Evolutionary conservation across 2,888 invertebrate genomes (phyloP), one percentile per base, ranked within the genome.

Genomic region (Pristionchus exspectatus): DNA sequence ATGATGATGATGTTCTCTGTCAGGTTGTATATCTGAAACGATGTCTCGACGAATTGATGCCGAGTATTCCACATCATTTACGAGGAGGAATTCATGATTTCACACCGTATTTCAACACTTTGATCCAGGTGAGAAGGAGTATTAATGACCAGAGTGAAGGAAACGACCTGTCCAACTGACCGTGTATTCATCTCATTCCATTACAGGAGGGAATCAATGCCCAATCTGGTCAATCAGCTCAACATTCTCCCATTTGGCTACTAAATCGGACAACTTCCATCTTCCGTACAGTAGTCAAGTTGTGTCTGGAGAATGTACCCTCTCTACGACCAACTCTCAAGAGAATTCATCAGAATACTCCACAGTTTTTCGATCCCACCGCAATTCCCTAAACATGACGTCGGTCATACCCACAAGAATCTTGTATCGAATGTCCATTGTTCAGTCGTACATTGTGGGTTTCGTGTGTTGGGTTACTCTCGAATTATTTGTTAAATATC

Each of bases 81-180:
- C 89, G 93, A 16, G 94, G 93, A 44, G 93, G 92, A 50, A 92
- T 94, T 90, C 91, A 89, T 81, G 93, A 93, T 59, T 92, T 92
- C 90, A 88, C 89, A 56, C 90, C 91, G 56, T 93, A 92, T 87
- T 93, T 93, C 89, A 84, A 91, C 44, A 91, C 90, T 54, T 90
- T 93, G 30, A 91, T 93, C 63, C 91, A 91, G 89, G 93, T 85
- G 24, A 59, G 33, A 30, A 81, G 2, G 83, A 30, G 18, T 3
- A 50, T 9, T 50, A 50, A 50, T 50, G 44, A 50, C 9, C 12
- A 10, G 44, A 12, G 12, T 50, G 44, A 7, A 50, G 12, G 38
- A 38, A 38, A 38, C 33, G 2, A 44, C 33, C 44, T 50, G 44
- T 50, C 44, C 44, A 85, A 84, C 21, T 81, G 16, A 74, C 81